Percentiles rank a stretch among this genome's conserved stretches.
Conservation (phyloP, 2,797 vertebrate genomes). For the Psittacula derbiana region DNA sequence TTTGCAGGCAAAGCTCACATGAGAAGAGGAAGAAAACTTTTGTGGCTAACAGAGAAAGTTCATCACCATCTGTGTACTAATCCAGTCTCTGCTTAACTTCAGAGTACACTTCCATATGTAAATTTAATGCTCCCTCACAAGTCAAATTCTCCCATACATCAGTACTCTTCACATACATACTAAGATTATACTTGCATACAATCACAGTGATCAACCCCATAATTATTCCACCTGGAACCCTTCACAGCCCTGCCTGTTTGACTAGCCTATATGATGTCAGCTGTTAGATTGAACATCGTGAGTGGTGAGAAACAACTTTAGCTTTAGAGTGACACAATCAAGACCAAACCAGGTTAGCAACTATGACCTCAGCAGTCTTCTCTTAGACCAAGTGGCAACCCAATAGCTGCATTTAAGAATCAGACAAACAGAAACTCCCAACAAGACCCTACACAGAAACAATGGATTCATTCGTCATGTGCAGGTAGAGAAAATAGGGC, state of each 20-base stretch:
- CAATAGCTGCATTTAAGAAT: background rate
- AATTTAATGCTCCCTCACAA: background rate
- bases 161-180: background rate
- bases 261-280: background rate
- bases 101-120: background rate
- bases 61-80: rapidly evolving
- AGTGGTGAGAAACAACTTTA: background rate
- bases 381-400: background rate
- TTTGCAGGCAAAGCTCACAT: background rate
- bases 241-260: background rate
- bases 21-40: background rate
- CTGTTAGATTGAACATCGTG: background rate
- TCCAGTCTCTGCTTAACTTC: background rate
- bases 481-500: background rate
- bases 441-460: background rate
- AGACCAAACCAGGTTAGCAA: background rate
- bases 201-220: background rate
- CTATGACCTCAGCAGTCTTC: background rate
- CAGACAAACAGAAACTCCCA: background rate
- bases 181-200: background rate
- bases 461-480: background rate
- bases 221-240: background rate
- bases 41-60: background rate
- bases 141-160: background rate
- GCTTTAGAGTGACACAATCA: background rate